Percentiles rank a stretch among this genome's conserved stretches.
phyloP scores from a whole-genome alignment of 2,797 vertebrate genomes.

The Oreonectes daqikongensis region DNA sequence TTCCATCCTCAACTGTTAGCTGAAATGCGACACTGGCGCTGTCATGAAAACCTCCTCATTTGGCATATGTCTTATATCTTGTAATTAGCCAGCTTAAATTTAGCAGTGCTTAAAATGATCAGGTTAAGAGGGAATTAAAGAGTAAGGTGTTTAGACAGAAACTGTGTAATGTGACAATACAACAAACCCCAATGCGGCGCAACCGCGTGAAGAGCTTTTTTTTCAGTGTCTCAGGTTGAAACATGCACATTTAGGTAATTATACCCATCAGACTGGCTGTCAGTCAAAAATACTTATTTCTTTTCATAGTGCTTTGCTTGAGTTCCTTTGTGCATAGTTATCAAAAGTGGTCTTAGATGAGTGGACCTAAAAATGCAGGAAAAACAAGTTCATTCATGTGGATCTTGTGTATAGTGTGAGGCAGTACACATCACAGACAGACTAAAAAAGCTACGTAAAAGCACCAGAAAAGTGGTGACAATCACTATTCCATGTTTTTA shows the following conservation, averaged over 20 bases:
- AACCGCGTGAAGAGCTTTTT: slow-evolving; percentile 4
- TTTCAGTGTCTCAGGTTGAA: slow-evolving; percentile 8
- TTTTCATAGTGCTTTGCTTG: slow-evolving; percentile 16
- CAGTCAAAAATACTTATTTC: slow-evolving; percentile 20
- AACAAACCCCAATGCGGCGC: neutral
- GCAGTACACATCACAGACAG: neutral
- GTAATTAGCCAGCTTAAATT: slow-evolving; percentile 29
- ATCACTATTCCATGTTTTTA: neutral
- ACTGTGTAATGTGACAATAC: slow-evolving; percentile 3
- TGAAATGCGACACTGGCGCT: slow-evolving; percentile 46
- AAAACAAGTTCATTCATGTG: slow-evolving; percentile 16
- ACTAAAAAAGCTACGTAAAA: neutral
- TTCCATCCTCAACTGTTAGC: slow-evolving; percentile 18
- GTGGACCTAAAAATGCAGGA: slow-evolving; percentile 24
- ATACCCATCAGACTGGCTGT: slow-evolving; percentile 20
- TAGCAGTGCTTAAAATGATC: slow-evolving; percentile 26
- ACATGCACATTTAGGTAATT: slow-evolving; percentile 36
- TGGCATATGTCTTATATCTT: slow-evolving; percentile 34
- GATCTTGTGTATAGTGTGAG: slow-evolving; percentile 7
- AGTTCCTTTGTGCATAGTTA: slow-evolving; percentile 39
- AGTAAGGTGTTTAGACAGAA: slow-evolving; percentile 17
- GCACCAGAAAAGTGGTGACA: neutral
- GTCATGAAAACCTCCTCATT: slow-evolving; percentile 32
- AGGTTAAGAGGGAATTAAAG: slow-evolving; percentile 33
- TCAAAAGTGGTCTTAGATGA: slow-evolving; percentile 25